Evolutionary conservation across 2,113 vertebrate species (phyloP).

Genomic region (Microtus ochrogaster): DNA sequence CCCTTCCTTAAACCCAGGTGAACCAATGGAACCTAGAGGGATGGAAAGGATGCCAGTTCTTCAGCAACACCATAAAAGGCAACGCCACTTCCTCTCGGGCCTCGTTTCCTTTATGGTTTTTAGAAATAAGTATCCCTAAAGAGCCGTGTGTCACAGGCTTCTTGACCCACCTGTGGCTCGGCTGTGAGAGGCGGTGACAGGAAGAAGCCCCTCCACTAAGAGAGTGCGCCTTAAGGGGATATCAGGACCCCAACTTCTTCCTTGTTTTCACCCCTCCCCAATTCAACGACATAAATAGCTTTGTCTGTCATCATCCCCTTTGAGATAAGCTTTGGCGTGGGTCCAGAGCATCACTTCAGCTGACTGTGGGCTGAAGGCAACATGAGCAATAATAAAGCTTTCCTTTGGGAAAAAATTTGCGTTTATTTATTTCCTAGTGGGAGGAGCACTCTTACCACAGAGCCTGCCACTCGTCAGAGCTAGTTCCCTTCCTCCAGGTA

Average conservation of each 20-base stretch:
- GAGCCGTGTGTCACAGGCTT: no score
- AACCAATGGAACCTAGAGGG: not conserved
- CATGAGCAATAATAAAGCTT: not conserved
- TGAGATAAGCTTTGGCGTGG: not conserved
- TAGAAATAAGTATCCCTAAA: not conserved
- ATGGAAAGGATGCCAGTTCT: not conserved
- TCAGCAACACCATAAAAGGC: not conserved
- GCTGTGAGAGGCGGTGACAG: not conserved
- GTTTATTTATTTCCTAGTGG: not conserved
- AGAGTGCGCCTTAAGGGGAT: not conserved
- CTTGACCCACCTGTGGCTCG: not conserved
- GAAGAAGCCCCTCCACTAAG: not conserved
- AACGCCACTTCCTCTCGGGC: not conserved
- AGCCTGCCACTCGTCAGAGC: not conserved
- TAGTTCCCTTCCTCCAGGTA: not conserved
- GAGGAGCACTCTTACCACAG: not conserved
- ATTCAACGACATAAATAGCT: not conserved
- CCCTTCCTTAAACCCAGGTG: not conserved
- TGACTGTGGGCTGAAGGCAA: not conserved
- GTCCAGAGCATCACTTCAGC: not conserved
- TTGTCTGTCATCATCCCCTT: not conserved
- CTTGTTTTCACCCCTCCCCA: not conserved
- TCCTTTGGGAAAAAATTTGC: not conserved
- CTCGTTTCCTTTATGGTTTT: slow-evolving; percentile 13
- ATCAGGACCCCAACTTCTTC: not conserved